These are phyloP conservation scores for Miichthys miiuy DNA, from an alignment of 2,797 vertebrate species.

Conservation along the genomic window DNA sequence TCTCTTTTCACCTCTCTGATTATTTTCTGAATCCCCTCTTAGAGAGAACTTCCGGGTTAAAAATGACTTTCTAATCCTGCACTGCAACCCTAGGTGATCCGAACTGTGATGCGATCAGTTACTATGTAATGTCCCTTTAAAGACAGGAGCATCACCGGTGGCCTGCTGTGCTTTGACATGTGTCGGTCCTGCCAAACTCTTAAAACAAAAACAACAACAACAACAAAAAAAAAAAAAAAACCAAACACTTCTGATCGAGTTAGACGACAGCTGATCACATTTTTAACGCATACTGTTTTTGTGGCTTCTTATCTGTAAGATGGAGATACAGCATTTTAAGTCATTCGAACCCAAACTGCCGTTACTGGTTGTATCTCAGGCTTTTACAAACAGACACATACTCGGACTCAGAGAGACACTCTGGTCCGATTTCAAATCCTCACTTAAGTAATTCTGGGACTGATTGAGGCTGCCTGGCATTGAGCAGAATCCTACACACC, in stretches of 20 bases:
- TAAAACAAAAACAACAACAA: no score
- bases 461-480: conserved; percentile 59
- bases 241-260: conserved; percentile 34
- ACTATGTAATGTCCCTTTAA: conserved; percentile 69
- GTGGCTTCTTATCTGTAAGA: conserved; percentile 40
- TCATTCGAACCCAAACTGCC: conserved; percentile 76
- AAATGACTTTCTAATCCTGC: conserved; percentile 49
- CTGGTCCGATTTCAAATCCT: conserved; percentile 49
- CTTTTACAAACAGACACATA: conserved; percentile 62
- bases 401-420: conserved; percentile 36
- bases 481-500: conserved; percentile 61
- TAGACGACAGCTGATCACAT: conserved; percentile 46
- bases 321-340: conserved; percentile 50
- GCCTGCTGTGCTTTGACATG: conserved; percentile 77
- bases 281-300: conserved; percentile 30
- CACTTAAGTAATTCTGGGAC: conserved; percentile 57
- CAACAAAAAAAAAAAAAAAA: conserved; percentile 24
- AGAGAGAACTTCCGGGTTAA: conserved; percentile 42
- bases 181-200: conserved; percentile 35
- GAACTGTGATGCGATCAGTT: conserved; percentile 65
- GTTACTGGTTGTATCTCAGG: conserved; percentile 77
- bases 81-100: conserved; percentile 54
- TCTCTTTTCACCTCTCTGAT: conserved; percentile 70
- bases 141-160: conserved; percentile 60
- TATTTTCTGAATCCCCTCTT: conserved; percentile 43